phyloP scores from a whole-genome alignment of 2,888 invertebrate species.

The Drepanosiphum platanoidis region DNA sequence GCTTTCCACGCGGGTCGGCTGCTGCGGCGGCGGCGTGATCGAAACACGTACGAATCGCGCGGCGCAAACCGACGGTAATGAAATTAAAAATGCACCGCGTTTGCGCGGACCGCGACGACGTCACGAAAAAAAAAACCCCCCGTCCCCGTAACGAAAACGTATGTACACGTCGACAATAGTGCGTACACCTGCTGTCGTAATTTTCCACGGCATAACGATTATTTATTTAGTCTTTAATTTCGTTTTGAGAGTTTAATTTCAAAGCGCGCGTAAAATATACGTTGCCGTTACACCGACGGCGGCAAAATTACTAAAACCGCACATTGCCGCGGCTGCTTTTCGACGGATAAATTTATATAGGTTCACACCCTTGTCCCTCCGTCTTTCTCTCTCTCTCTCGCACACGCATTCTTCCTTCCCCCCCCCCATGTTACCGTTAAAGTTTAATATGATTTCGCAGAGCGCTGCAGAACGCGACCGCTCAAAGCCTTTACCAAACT shows the following conservation, averaged over 20 bases:
- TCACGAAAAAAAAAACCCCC: conserved; percentile 15
- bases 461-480: not conserved
- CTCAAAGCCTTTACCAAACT: conserved; percentile 27
- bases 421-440: not conserved
- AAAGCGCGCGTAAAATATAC: conserved; percentile 32
- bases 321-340: not conserved
- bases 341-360: conserved; percentile 32
- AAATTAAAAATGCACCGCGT: conserved; percentile 19
- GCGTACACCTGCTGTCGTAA: not conserved
- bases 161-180: not conserved
- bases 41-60: conserved; percentile 7
- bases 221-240: conserved; percentile 59
- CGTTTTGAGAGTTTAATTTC: conserved; percentile 54
- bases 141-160: not conserved
- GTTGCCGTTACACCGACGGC: not conserved
- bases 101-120: not conserved
- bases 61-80: not conserved
- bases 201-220: conserved; percentile 42
- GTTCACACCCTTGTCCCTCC: not conserved
- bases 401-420: not conserved
- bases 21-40: no score
- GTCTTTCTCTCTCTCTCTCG: not conserved
- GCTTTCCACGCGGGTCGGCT: no score
- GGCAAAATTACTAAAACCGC: conserved; percentile 38
- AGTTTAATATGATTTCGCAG: conserved; percentile 44